Conservation (phyloP, 2,888 invertebrate genomes). For the Argyra leucocephala region DNA sequence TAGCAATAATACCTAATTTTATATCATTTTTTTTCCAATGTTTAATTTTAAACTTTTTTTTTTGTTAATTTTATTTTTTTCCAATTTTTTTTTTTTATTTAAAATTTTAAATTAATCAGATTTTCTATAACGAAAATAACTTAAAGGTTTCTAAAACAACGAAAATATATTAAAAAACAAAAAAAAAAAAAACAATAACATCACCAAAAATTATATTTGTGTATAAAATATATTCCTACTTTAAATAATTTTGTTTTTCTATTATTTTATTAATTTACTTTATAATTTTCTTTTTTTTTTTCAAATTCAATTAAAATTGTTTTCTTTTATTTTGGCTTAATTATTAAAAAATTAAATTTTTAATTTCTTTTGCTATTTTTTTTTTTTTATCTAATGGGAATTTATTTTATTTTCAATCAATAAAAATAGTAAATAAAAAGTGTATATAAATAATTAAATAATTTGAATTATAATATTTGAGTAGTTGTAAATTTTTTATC, state of each 20-base stretch:
- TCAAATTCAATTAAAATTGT: constrained; percentile 18
- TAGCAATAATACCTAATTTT: no score
- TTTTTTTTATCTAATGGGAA: background rate
- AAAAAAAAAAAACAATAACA: constrained; percentile 14
- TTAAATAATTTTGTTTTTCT: constrained; percentile 14
- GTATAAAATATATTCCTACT: constrained; percentile 15
- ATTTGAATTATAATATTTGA: no score
- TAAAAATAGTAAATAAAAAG: constrained; percentile 9
- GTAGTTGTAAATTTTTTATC: background rate
- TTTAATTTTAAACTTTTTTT: no score
- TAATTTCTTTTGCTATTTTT: background rate
- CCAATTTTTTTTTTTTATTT: no score
- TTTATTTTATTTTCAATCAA: no score
- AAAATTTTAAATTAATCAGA: background rate
- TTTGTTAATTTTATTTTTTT: no score
- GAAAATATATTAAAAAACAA: constrained; percentile 20
- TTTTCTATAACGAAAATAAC: constrained; percentile 9
- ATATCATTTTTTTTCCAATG: no score
- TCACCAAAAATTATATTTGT: background rate
- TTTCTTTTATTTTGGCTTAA: constrained; percentile 7
- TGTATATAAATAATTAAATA: no score
- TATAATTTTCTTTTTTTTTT: constrained; percentile 12
- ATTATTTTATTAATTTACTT: constrained; percentile 15
- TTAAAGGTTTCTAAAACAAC: constrained; percentile 28
- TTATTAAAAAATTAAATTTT: no score